Evolutionary conservation across 2,888 invertebrate genomes (phyloP).

Genomic region (Acrobasis repandana): DNA sequence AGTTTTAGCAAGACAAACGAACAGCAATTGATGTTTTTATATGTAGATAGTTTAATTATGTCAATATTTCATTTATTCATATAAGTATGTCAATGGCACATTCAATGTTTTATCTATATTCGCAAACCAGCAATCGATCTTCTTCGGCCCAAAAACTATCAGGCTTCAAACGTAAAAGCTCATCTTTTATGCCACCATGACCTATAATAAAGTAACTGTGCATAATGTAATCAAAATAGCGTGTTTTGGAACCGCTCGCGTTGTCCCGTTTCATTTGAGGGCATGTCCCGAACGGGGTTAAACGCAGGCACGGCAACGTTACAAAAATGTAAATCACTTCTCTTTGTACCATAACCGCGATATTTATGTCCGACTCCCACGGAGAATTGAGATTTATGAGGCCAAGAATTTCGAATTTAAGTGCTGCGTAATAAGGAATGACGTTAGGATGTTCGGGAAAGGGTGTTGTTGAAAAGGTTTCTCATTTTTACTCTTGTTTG

Average conservation of each 20-base stretch:
- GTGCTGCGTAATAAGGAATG: slow-evolving; percentile 14
- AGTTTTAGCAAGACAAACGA: too few species aligned
- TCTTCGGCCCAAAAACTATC: too few species aligned
- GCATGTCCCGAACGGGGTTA: slow-evolving; percentile 4
- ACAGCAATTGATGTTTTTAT: too few species aligned
- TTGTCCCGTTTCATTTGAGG: slow-evolving; percentile 4
- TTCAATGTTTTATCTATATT: too few species aligned
- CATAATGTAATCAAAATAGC: not conserved
- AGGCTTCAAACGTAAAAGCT: too few species aligned
- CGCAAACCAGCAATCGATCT: too few species aligned
- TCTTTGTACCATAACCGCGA: slow-evolving; percentile 17
- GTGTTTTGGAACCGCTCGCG: not conserved
- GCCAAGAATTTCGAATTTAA: slow-evolving; percentile 18
- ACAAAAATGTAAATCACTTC: slow-evolving; percentile 21
- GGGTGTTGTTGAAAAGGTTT: not conserved
- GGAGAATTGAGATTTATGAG: slow-evolving; percentile 17
- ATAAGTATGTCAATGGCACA: too few species aligned
- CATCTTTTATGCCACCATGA: not conserved
- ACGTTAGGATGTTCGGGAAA: not conserved
- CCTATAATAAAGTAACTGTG: not conserved
- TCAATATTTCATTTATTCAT: too few species aligned
- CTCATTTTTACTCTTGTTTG: not conserved
- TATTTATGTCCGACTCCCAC: slow-evolving; percentile 15
- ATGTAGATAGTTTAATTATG: too few species aligned
- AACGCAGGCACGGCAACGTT: slow-evolving; percentile 2